Conservation (phyloP, 2,888 invertebrate species). For the Pseudanteris insignis region DNA sequence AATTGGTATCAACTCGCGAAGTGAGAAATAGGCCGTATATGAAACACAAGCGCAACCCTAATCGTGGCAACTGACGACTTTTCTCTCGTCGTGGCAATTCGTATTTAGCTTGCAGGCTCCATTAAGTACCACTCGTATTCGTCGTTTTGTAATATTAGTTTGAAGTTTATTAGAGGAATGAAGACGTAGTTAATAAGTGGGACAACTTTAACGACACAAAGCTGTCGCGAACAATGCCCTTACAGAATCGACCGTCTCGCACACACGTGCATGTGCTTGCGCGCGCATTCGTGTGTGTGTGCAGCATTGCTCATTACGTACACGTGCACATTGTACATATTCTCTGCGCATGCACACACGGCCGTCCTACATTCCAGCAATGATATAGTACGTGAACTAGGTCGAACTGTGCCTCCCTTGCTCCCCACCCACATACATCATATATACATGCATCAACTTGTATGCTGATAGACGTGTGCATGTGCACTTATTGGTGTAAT, state of each 20-base stretch:
- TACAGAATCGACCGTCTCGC: slow-evolving; percentile 41
- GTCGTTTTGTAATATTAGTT: slow-evolving; percentile 37
- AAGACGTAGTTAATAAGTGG: slow-evolving; percentile 38
- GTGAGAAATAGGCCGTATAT: slow-evolving; percentile 19
- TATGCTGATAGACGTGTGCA: too few relatives aligned
- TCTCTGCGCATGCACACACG: slow-evolving; percentile 37
- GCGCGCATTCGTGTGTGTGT: slow-evolving; percentile 2
- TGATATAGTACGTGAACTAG: slow-evolving; percentile 42
- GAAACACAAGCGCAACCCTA: slow-evolving; percentile 9
- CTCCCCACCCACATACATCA: neutral
- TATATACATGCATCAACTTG: too few relatives aligned
- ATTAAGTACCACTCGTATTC: slow-evolving; percentile 28
- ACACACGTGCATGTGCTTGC: too few relatives aligned
- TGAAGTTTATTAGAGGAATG: slow-evolving; percentile 37
- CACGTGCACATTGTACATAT: slow-evolving; percentile 32
- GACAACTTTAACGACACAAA: slow-evolving; percentile 33
- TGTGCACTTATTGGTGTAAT: too few relatives aligned
- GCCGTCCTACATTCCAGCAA: slow-evolving; percentile 44
- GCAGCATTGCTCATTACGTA: slow-evolving; percentile 25
- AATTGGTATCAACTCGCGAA: slow-evolving; percentile 16
- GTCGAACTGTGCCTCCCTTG: slow-evolving; percentile 18
- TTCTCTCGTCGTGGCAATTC: slow-evolving; percentile 17
- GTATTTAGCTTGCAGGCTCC: slow-evolving; percentile 21
- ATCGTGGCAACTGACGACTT: slow-evolving; percentile 15
- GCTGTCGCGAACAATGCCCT: slow-evolving; percentile 45